Evolutionary conservation across 2,888 invertebrate genomes (phyloP), one percentile per base, ranked within the genome.

Genomic region (Itoplectis maculator): DNA sequence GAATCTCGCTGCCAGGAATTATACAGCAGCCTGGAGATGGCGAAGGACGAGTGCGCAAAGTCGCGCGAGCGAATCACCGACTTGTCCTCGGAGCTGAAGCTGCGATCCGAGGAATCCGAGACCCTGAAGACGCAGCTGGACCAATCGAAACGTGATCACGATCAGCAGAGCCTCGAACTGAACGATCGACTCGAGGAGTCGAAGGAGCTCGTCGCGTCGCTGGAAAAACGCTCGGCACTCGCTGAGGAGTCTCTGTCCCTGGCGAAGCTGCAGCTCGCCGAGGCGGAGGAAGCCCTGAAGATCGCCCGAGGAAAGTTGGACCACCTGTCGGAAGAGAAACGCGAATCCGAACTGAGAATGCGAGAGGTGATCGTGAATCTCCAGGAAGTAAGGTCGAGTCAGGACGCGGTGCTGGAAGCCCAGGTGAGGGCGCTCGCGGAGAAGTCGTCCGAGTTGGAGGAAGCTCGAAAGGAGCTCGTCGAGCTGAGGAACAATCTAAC

Each of bases 281-380:
- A 82, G 47, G n/a, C 82, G 65, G 80, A 89, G 37, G 86, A 88
- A 20, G 79, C 85, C 4, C 29, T 89, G 13, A 29, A 75, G 8
- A 74, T 82, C 9, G 69, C 87, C 1, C 82, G 84, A 9, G 66
- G 70, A 0, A 88, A 89, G 72, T 47, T 88, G 13, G 87, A 89
- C 23, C 75, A 80, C 6, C 4, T 82, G 69, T 83, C 68, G 56
- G 70, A 86, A 73, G 87, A 87, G 11, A 87, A 88, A 72, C 66
- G 87, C 23, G 86, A 86, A 15, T 85, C 84, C 0, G 89, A 91
- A 68, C 70, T 86, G 5, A 89, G 87, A 70, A 77, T 90, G 81
- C 88, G 90, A 11, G 90, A 90, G 68, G 61, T 90, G 2, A 88
- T 91, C 47, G 45, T 83, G 1, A 89, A 87, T 84, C 73, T 91